Conservation (phyloP, 2,113 vertebrate species). For the Turnix velox region DNA sequence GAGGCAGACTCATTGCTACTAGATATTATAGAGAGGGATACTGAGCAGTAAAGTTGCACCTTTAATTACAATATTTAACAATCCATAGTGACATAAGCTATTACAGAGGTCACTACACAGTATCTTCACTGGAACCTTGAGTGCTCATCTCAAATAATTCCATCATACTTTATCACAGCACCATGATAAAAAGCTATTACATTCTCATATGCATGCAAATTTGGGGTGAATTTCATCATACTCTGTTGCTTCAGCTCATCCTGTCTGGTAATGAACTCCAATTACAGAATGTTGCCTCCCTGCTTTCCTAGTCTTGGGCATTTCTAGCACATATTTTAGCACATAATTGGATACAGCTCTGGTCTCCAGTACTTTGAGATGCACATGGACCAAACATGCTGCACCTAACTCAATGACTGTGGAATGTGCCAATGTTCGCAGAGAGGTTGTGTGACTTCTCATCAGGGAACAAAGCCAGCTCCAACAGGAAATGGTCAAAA, state of each 20-base stretch:
- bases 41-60: neutral
- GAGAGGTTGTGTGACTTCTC: neutral
- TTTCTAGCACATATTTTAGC: neutral
- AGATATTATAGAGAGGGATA: neutral
- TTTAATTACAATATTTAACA: neutral
- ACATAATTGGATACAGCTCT: neutral
- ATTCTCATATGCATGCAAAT: neutral
- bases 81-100: neutral
- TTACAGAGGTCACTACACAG: neutral
- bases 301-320: neutral
- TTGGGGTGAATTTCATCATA: neutral
- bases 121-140: neutral
- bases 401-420: neutral
- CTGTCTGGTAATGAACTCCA: neutral
- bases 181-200: neutral
- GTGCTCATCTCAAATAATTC: neutral
- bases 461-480: neutral
- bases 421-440: neutral
- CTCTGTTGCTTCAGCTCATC: neutral
- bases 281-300: neutral
- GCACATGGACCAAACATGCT: neutral
- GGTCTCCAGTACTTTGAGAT: neutral
- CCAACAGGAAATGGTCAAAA: neutral
- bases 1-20: neutral
- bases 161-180: neutral